phyloP scores from a whole-genome alignment of 2,888 invertebrate genomes.

The Drosophila birchii region DNA sequence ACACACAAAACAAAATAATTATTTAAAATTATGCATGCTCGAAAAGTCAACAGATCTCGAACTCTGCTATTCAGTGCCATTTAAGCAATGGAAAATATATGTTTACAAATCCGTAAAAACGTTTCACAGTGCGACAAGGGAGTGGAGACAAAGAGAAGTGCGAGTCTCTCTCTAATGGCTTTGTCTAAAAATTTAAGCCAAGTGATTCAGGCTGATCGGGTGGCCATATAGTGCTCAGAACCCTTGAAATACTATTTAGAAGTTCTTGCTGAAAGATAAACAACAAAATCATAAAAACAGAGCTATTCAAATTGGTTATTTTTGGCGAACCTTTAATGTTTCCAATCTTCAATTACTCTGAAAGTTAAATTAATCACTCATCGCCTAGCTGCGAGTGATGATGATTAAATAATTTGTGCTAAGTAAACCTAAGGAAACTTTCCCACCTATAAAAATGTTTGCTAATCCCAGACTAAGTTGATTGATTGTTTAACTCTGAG shows the following conservation, averaged over 20 bases:
- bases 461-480: not conserved
- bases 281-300: not conserved
- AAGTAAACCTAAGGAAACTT: not conserved
- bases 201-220: not conserved
- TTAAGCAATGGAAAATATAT: slow-evolving; percentile 41
- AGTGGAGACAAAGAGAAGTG: slow-evolving; percentile 26
- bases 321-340: not conserved
- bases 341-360: not conserved
- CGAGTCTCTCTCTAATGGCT: slow-evolving; percentile 17
- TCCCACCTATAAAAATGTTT: slow-evolving; percentile 1
- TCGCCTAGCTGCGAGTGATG: not conserved
- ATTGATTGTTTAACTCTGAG: slow-evolving; percentile 7
- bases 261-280: not conserved
- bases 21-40: slow-evolving; percentile 52
- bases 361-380: not conserved
- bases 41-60: slow-evolving; percentile 32
- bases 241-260: not conserved
- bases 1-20: slow-evolving; percentile 16
- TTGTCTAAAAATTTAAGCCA: slow-evolving; percentile 16
- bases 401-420: not conserved
- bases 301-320: not conserved
- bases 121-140: slow-evolving; percentile 3
- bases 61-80: slow-evolving; percentile 47
- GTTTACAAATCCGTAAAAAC: slow-evolving; percentile 33
- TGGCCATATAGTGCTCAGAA: too few species aligned